Evolutionary conservation across 2,113 vertebrate genomes (phyloP), one percentile per base, ranked within the genome.

Genomic region (Leiothrix lutea): DNA sequence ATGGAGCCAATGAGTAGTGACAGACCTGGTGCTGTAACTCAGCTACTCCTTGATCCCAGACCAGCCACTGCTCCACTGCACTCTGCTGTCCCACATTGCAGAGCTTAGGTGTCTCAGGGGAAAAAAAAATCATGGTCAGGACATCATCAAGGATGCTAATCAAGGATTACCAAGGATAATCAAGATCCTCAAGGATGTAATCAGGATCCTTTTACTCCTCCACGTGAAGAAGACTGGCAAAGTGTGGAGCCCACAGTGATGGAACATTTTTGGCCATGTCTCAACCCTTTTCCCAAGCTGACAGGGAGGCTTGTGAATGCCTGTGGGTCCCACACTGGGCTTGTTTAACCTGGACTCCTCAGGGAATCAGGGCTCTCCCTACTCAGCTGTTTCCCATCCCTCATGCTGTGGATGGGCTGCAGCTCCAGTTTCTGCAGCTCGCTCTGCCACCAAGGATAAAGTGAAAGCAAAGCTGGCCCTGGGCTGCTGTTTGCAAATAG

Each of bases 381-480:
- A 4, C 86, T 96, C 94, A 97, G 96, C 97, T 95, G 93, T 94
- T 97, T 74, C 95, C 85, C 93, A 90, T 94, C 93, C 91, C 92
- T 96, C 97, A 94, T 65, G 88, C 86, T 77, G 57, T 62, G 80
- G 85, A 86, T 74, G 77, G 82, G 71, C 81, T 33, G 86, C 14
- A 2, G 74, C 86, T 88, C 91, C 78, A 16, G 61, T 94, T 97
- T 93, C 92, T 94, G 88, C 14, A 3, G 28, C 70, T 90, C 35
- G 53, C 64, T 23, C 33, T 3, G 17, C 40, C 0, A 5, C 50
- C 1, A 14, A 84, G 88, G 92, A 94, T 86, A 83, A 96, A 92
- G 90, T 95, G 97, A 95, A 95, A 94, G 92, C 80, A 95, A 94
- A 95, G 93, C 90, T 90, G 93, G 92, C 73, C 58, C 75, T 40